phyloP scores from a whole-genome alignment of 2,888 invertebrate species.

The Nephrotoma flavescens region DNA sequence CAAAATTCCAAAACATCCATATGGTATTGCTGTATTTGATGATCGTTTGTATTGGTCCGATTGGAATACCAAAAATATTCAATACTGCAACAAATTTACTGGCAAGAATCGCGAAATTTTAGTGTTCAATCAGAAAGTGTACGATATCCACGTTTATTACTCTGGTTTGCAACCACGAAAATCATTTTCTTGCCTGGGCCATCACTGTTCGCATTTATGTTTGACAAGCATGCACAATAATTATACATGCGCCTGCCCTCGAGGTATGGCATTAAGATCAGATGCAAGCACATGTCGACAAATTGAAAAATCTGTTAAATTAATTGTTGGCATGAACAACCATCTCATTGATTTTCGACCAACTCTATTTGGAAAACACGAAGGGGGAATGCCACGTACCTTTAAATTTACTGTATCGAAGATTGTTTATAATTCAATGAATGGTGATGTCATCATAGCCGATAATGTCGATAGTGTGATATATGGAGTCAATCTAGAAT shows the following conservation, averaged over 20 bases:
- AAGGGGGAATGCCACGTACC: conserved; percentile 34
- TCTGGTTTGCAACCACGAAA: conserved; percentile 41
- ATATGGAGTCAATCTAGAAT: conserved; percentile 26
- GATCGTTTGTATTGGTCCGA: conserved; percentile 84
- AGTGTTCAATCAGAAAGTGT: conserved; percentile 34
- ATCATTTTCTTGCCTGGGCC: conserved; percentile 44
- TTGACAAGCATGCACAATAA: conserved; percentile 42
- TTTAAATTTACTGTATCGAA: conserved; percentile 42
- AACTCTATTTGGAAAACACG: conserved; percentile 49
- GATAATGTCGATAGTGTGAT: conserved; percentile 36
- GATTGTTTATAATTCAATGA: conserved; percentile 47
- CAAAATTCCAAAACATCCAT: conserved; percentile 62
- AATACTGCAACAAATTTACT: conserved; percentile 62
- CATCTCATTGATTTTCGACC: conserved; percentile 47
- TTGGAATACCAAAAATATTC: conserved; percentile 60
- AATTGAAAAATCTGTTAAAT: conserved; percentile 20
- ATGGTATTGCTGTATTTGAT: conserved; percentile 74
- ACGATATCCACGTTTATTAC: conserved; percentile 59
- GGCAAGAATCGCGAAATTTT: conserved; percentile 45
- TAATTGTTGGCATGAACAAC: conserved; percentile 38
- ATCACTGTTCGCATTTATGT: conserved; percentile 64
- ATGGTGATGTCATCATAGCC: conserved; percentile 35
- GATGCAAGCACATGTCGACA: conserved; percentile 43
- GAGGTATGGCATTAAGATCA: conserved; percentile 43
- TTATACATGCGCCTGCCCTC: conserved; percentile 61